These are phyloP conservation scores for Phrynocephalus versicolor DNA, from an alignment of 2,113 vertebrate species.

Conservation along the genomic window DNA sequence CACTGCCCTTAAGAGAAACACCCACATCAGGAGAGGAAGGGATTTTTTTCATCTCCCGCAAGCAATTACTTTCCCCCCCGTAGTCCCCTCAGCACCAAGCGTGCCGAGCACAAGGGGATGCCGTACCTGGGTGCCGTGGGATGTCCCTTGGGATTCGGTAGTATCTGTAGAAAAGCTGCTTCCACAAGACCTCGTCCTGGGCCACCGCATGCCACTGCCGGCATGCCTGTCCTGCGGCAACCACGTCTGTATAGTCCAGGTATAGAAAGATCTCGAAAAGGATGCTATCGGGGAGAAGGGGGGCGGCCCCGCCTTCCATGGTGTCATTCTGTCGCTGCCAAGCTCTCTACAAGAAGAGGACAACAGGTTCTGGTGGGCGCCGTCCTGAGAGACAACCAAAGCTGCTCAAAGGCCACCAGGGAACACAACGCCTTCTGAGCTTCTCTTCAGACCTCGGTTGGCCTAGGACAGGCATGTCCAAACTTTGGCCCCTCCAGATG, in stretches of 20 bases:
- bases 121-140: conserved; percentile 89
- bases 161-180: conserved; percentile 91
- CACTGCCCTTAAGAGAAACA: neutral
- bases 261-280: conserved; percentile 92
- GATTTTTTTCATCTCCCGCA: too few species aligned
- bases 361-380: neutral
- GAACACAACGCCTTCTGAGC: too few species aligned
- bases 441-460: too few species aligned
- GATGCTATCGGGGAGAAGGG: conserved; percentile 88
- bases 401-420: too few species aligned
- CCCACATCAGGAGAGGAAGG: too few species aligned
- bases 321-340: conserved; percentile 73
- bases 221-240: conserved; percentile 85
- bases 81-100: neutral
- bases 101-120: accelerated
- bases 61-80: neutral
- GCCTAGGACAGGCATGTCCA: too few species aligned
- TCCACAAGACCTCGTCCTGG: conserved; percentile 93
- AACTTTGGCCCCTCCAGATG: too few species aligned
- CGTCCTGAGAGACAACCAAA: neutral
- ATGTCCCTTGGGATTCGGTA: conserved; percentile 87
- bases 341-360: neutral
- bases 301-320: conserved; percentile 67
- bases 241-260: conserved; percentile 83
- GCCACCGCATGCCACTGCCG: conserved; percentile 91